phyloP scores from a whole-genome alignment of 2,888 invertebrate species.

The Odontothrips loti region DNA sequence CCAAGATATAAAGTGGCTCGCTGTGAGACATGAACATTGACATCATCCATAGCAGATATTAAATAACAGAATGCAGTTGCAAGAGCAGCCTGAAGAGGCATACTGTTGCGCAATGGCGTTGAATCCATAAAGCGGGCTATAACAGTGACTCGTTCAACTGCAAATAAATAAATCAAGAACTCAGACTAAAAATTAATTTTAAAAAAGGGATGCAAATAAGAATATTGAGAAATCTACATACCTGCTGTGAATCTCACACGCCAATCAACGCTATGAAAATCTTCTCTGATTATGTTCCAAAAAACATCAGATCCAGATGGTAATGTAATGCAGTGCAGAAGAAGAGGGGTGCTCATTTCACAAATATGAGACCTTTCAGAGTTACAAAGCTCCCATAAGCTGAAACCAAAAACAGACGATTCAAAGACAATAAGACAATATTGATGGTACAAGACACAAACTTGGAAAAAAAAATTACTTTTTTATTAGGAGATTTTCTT shows the following conservation, averaged over 20 bases:
- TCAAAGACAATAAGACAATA: slow-evolving; percentile 27
- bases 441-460: slow-evolving; percentile 27
- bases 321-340: slow-evolving; percentile 91
- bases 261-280: slow-evolving; percentile 89
- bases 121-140: slow-evolving; percentile 91
- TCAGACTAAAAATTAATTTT: neutral
- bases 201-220: neutral
- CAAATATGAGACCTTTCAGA: slow-evolving; percentile 92
- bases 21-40: slow-evolving; percentile 91
- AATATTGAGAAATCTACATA: slow-evolving; percentile 41
- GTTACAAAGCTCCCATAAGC: slow-evolving; percentile 88
- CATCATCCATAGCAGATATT: slow-evolving; percentile 93
- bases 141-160: slow-evolving; percentile 88
- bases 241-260: slow-evolving; percentile 83
- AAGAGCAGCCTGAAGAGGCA: slow-evolving; percentile 82
- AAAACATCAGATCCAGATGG: slow-evolving; percentile 93
- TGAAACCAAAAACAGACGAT: slow-evolving; percentile 46
- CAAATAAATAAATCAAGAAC: slow-evolving; percentile 32
- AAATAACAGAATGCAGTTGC: slow-evolving; percentile 96
- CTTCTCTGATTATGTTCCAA: slow-evolving; percentile 91
- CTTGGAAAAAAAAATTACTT: slow-evolving; percentile 56
- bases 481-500: slow-evolving; percentile 89
- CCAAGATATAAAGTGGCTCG: slow-evolving; percentile 87
- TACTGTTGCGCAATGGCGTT: slow-evolving; percentile 76
- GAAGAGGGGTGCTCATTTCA: slow-evolving; percentile 83